Conservation (phyloP, 2,113 vertebrate species). For the Amphiprion percula region DNA sequence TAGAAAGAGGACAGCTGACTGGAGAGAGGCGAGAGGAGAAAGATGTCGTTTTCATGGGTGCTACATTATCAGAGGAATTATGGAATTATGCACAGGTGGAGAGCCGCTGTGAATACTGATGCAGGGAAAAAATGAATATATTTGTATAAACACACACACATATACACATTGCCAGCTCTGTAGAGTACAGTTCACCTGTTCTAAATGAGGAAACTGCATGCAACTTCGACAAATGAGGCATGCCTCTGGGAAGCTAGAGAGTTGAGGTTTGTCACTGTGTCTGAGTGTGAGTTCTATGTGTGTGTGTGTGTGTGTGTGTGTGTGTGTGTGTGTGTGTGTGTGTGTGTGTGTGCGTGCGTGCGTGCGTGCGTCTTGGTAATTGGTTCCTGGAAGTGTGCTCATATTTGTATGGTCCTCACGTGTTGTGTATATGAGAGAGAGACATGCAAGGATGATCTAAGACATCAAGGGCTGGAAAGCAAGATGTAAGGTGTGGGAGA, state of each 20-base stretch:
- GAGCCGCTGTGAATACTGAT: conserved; percentile 74
- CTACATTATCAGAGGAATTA: conserved; percentile 73
- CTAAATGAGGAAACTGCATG: conserved; percentile 71
- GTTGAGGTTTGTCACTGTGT: conserved; percentile 42
- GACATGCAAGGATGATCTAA: conserved; percentile 33
- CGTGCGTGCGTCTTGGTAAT: conserved; percentile 36
- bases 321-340: neutral
- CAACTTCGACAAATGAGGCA: conserved; percentile 64
- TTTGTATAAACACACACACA: conserved; percentile 59
- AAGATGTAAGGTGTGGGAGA: neutral
- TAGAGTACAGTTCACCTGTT: conserved; percentile 60
- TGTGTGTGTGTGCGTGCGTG: neutral
- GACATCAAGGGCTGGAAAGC: conserved; percentile 19
- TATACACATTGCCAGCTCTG: conserved; percentile 36
- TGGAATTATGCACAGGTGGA: conserved; percentile 74
- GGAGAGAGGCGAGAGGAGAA: conserved; percentile 62
- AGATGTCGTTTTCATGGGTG: conserved; percentile 68
- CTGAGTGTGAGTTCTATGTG: conserved; percentile 9
- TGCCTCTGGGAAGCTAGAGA: conserved; percentile 53
- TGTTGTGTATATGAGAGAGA: conserved; percentile 16
- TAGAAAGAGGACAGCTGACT: conserved; percentile 39
- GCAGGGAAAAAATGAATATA: conserved; percentile 56
- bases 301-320: conserved; percentile 15
- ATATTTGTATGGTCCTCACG: conserved; percentile 44
- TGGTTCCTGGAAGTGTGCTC: conserved; percentile 25